phyloP scores from a whole-genome alignment of 1,140 invertebrate genomes.

The Eriosoma lanigerum region DNA sequence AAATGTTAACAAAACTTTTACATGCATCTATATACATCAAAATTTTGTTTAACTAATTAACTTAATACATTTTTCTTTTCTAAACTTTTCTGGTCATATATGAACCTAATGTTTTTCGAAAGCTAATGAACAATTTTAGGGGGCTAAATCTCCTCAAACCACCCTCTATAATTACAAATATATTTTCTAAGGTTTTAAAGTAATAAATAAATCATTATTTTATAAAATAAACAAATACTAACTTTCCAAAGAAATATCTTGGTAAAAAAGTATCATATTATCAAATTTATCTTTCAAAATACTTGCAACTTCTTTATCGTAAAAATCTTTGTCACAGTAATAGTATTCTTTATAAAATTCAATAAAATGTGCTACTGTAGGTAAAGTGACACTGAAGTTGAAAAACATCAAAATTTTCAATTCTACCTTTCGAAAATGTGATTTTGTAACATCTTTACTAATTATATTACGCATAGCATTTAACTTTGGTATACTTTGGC shows the following conservation, averaged over 20 bases:
- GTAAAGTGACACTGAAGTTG: conserved; percentile 5
- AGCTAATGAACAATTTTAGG: no score
- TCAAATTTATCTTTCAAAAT: conserved; percentile 46
- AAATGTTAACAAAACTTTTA: no score
- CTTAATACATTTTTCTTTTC: no score
- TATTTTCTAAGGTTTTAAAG: no score
- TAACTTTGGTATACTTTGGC: conserved; percentile 34
- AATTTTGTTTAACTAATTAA: no score
- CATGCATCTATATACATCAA: no score
- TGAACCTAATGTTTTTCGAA: no score
- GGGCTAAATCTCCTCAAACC: no score
- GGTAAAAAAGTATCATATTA: conserved; percentile 10
- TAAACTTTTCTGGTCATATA: no score
- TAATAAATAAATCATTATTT: neutral
- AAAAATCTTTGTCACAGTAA: conserved; percentile 28
- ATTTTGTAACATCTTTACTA: conserved; percentile 37
- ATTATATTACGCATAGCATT: conserved; percentile 13
- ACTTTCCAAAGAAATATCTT: conserved; percentile 38
- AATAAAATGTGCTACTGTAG: conserved; percentile 45
- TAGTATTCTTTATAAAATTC: conserved; percentile 44
- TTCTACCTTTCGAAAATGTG: conserved; percentile 34
- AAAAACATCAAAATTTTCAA: conserved; percentile 48
- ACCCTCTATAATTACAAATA: no score
- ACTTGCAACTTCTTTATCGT: neutral
- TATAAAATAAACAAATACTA: conserved; percentile 27